phyloP scores from a whole-genome alignment of 2,797 vertebrate genomes.

The Okamejei kenojei region DNA sequence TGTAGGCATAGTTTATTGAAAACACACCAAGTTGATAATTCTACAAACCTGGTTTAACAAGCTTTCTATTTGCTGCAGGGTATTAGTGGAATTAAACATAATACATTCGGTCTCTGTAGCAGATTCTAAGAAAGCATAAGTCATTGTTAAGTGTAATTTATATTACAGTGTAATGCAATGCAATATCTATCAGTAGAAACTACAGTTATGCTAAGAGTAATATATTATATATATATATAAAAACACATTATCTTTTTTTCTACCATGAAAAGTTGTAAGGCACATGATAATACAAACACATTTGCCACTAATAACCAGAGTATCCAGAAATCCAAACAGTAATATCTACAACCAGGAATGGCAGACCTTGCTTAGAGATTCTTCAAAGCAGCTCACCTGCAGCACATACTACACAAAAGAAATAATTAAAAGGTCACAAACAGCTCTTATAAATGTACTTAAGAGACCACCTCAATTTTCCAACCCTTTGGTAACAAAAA shows the following conservation, averaged over 20 bases:
- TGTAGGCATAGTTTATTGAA: slow-evolving; percentile 97
- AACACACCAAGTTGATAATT: slow-evolving; percentile 90
- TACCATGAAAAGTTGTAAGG: slow-evolving; percentile 95
- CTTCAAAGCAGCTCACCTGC: slow-evolving; percentile 45
- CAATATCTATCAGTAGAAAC: slow-evolving; percentile 77
- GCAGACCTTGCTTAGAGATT: slow-evolving; percentile 51
- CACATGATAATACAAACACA: slow-evolving; percentile 95
- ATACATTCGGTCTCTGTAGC: slow-evolving; percentile 87
- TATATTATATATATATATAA: slow-evolving; percentile 32
- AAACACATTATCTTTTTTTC: slow-evolving; percentile 69
- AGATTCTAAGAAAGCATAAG: slow-evolving; percentile 73
- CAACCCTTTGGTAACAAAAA: slow-evolving; percentile 35
- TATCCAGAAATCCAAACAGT: slow-evolving; percentile 63
- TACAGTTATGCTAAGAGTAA: slow-evolving; percentile 57
- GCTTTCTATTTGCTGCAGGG: slow-evolving; percentile 76
- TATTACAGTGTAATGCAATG: slow-evolving; percentile 87
- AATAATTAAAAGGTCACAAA: slow-evolving; percentile 19
- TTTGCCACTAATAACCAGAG: slow-evolving; percentile 75
- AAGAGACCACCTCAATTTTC: neutral
- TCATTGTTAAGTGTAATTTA: slow-evolving; percentile 65
- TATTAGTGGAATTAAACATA: slow-evolving; percentile 86
- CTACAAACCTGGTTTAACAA: slow-evolving; percentile 89
- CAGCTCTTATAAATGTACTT: slow-evolving; percentile 2
- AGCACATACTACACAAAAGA: slow-evolving; percentile 26
- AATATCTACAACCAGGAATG: slow-evolving; percentile 60